Evolutionary conservation across 2,113 vertebrate genomes (phyloP).

Genomic region (Pogona vitticeps): DNA sequence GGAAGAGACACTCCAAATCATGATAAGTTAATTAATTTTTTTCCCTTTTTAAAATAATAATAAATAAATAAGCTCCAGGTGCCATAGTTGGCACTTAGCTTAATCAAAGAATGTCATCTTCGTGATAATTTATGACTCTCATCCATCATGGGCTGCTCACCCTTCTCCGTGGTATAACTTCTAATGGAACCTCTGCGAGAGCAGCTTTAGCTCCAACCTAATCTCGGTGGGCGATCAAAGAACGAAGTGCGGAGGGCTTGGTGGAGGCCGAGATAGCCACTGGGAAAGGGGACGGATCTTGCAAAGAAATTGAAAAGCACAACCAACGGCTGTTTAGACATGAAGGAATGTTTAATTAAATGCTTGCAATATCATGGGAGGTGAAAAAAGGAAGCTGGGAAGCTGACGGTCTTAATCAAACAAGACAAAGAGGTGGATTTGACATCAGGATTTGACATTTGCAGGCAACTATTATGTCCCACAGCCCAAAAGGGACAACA

Average conservation of each 20-base stretch:
- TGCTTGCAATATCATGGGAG: neutral
- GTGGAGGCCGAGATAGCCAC: neutral
- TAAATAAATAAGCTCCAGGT: constrained; percentile 45
- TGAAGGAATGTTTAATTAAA: neutral
- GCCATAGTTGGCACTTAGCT: constrained; percentile 36
- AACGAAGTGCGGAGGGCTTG: neutral
- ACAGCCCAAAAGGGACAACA: neutral
- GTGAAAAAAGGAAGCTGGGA: too few species aligned
- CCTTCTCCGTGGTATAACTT: constrained; percentile 5
- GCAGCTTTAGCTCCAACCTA: constrained; percentile 1
- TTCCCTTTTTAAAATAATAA: constrained; percentile 44
- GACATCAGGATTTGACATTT: neutral
- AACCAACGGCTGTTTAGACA: neutral
- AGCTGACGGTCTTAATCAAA: neutral
- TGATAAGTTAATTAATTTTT: constrained; percentile 6
- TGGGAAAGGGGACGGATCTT: neutral
- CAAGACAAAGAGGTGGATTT: too few species aligned
- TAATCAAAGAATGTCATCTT: constrained; percentile 58
- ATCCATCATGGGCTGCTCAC: constrained; percentile 42
- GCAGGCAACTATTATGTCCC: neutral
- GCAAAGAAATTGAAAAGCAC: neutral
- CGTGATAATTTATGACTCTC: constrained; percentile 32
- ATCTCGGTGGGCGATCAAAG: neutral
- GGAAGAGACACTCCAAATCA: neutral
- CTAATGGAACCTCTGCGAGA: constrained; percentile 12